Evolutionary conservation across 2,888 invertebrate species (phyloP), one percentile per base, ranked within the genome.

Genomic region (Mylabris sibirica): DNA sequence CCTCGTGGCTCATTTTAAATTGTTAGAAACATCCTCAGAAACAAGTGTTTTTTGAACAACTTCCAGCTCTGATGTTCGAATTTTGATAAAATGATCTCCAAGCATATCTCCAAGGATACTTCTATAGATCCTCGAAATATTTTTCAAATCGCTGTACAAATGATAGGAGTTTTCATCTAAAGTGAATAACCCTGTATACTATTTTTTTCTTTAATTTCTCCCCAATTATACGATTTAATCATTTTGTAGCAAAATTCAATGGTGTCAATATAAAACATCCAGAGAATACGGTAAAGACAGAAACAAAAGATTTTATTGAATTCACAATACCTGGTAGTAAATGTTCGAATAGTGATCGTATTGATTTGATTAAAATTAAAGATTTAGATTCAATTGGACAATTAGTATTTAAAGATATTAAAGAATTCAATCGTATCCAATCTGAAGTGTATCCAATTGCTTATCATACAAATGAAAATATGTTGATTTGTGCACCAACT

Each of bases 401-500:
- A 86, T 88, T 93, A 85, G 97, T 95, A 0, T 99, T 99, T 84
- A 90, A 91, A 77, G 95, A 94, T 76, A 92, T 95, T 64, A 92
- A 93, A 81, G 88, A 90, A 64, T 87, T 99, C 41, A 99, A 99
- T 85, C 88, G 93, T 65, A 98, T 99, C 76, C 99, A 99, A 84
- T 95, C 96, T 0, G 93, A 98, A 60, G 99, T 99, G 0, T 99
- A 93, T 84, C 92, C 96, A 70, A 92, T 96, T 0, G 99, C 99
- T 0, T 99, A 99, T 86, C 92, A 94, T 78, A 96, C 95, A 2
- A 98, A 98, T 82, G 97, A 99, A 83, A 99, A 99, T 85, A 88
- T 99, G 78, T 85, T 99, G 64, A 96, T 99, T 67, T 99, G 99
- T 85, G 99, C 99, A 0, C 99, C 99, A 0, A 99, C 99, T 0